Evolutionary conservation across 2,113 vertebrate genomes (phyloP), one percentile per base, ranked within the genome.

Genomic region (Paramormyrops kingsleyae): DNA sequence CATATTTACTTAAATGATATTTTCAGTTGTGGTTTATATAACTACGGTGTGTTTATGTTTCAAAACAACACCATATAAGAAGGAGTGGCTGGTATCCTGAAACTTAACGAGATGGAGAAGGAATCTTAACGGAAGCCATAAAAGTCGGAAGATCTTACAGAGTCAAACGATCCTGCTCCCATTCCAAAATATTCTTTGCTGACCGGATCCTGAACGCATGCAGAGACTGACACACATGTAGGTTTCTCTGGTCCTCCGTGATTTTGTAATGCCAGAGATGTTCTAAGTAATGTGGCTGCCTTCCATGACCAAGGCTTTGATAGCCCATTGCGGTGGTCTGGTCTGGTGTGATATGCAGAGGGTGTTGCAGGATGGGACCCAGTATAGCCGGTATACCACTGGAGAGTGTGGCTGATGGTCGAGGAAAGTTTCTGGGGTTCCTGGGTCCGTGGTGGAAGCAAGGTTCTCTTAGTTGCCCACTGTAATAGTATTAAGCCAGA

Each of bases 401-500:
- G 80, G 80, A 47, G 17, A 15, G 0, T 9, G 8, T 4, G 13
- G 12, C 31, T 0, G 4, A 77, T 39, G 70, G 3, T 39, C 4
- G 3, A 35, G 31, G 13, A 77, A 39, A 49, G 15, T 42, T 27
- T 39, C 27, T 87, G 24, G 1, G 44, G 83, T 49, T n/a, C n/a
- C 47, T 62, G 17, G 17, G 31, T 62, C 31, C 12, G 1, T 24
- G 27, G 31, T 42, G 53, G 27, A 77, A 39, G 35, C 27, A 77
- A 77, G 13, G 5, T 56, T 17, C 27, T 19, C 52, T 31, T 56
- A 35, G n/a, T 19, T 39, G 15, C 2, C 86, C 50, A 39, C 12
- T 59, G 86, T 17, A 27, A 52, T 53, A 19, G 27, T 39, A 44
- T 92, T 90, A 62, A 21, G 44, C 49, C 86, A 89, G 77, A 83